A percentile compares a stretch with the other conserved stretches of the same genome.
Conservation (phyloP, 2,888 invertebrate species). For the Steromphala cineraria region DNA sequence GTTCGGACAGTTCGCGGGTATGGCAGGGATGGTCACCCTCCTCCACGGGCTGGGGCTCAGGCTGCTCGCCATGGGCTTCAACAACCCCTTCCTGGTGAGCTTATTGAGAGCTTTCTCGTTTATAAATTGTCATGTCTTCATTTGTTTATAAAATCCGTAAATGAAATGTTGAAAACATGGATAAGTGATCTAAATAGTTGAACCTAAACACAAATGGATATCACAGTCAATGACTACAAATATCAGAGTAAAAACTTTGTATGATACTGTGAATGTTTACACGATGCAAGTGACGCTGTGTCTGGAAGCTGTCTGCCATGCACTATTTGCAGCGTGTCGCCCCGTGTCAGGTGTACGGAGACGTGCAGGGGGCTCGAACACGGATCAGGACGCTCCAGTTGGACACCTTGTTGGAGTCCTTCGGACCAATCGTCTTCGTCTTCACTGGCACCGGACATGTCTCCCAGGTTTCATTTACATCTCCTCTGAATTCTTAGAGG, state of each 20-base stretch:
- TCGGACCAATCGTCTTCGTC: conserved; percentile 97
- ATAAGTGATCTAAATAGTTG: too few species aligned
- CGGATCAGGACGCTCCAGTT: conserved; percentile 97
- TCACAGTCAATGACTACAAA: too few species aligned
- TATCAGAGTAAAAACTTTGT: too few species aligned
- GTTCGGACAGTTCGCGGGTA: conserved; percentile 98
- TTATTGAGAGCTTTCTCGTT: too few species aligned
- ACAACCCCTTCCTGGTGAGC: conserved; percentile 97
- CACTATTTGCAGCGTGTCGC: conserved; percentile 86
- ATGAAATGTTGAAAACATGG: too few species aligned
- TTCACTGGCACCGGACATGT: conserved; percentile 99
- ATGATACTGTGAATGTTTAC: neutral
- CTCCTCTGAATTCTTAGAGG: too few species aligned
- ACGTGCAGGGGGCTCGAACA: conserved; percentile 97
- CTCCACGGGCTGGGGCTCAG: conserved; percentile 96
- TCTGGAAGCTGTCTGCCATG: neutral
- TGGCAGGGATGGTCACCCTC: conserved; percentile 99
- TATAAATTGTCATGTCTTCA: too few species aligned
- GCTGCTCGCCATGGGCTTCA: conserved; percentile 95
- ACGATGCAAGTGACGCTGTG: too few species aligned
- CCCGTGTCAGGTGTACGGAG: conserved; percentile 98
- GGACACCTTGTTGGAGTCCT: conserved; percentile 96
- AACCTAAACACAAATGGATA: too few species aligned
- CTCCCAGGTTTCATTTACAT: conserved; percentile 80
- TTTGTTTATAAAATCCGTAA: too few species aligned